phyloP scores from a whole-genome alignment of 2,888 invertebrate species.

The Frankliniella intonsa region DNA sequence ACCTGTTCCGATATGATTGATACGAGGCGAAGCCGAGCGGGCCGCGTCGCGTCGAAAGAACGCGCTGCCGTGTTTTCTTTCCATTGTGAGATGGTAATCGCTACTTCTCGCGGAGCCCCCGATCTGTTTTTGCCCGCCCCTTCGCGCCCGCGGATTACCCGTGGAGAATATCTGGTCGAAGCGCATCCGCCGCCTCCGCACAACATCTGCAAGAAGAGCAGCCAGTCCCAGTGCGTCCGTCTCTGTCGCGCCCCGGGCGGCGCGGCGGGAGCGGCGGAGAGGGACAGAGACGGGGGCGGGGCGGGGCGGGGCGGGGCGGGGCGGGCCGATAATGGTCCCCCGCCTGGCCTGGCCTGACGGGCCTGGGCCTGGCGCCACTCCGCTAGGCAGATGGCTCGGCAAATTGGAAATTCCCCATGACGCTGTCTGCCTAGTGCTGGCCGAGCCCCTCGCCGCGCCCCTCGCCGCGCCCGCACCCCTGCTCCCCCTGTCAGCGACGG shows the following conservation, averaged over 20 bases:
- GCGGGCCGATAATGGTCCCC: no score
- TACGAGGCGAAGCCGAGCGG: no score
- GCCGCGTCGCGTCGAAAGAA: no score
- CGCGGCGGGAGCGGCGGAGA: neutral
- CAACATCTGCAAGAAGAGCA: no score
- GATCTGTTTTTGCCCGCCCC: neutral
- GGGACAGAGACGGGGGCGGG: neutral
- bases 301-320: neutral
- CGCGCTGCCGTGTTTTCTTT: no score
- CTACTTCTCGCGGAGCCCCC: neutral
- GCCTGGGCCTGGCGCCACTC: neutral
- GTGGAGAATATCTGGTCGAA: neutral
- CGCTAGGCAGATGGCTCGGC: constrained; percentile 14
- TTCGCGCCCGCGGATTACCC: neutral
- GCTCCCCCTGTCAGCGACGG: no score
- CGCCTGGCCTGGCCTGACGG: neutral
- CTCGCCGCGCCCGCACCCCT: neutral
- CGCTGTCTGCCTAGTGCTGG: neutral
- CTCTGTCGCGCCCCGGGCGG: neutral
- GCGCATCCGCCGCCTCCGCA: neutral
- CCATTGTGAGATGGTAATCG: no score
- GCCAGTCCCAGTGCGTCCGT: neutral
- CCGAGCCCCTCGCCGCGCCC: no score
- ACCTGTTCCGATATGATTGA: no score
- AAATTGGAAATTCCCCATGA: constrained; percentile 20